These are phyloP conservation scores for Lytechinus variegatus DNA, from an alignment of 35 echinoderm and acorn worm genomes.

Conservation along the genomic window DNA sequence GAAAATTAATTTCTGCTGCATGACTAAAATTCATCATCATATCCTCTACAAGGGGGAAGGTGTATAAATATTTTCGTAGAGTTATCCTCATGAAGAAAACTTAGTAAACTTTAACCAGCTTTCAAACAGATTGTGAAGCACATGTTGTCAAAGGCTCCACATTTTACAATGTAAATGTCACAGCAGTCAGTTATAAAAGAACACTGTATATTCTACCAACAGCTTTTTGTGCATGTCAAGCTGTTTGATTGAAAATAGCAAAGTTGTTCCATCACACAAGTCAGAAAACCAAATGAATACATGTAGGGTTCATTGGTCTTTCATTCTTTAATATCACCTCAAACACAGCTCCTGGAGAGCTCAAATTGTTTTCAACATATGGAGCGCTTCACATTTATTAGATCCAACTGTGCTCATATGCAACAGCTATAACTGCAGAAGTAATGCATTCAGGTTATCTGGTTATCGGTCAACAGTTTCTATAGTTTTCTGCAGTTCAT, in stretches of 20 bases:
- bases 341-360: not conserved
- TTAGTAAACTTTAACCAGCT: not conserved
- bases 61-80: not conserved
- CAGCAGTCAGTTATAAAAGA: no score
- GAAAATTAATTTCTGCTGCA: no score
- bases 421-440: not conserved
- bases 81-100: not conserved
- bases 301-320: not conserved
- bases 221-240: not conserved
- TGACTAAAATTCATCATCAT: no score
- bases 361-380: not conserved
- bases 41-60: no score
- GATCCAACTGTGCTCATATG: not conserved
- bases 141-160: no score
- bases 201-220: no score
- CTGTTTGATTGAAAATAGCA: not conserved
- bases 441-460: not conserved
- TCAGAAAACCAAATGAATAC: not conserved
- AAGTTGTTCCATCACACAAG: not conserved
- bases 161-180: no score
- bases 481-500: not conserved
- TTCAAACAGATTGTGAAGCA: not conserved
- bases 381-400: not conserved
- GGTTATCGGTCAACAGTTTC: not conserved
- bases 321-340: not conserved